Conservation (phyloP, 2,113 vertebrate species). For the Mobula hypostoma region DNA sequence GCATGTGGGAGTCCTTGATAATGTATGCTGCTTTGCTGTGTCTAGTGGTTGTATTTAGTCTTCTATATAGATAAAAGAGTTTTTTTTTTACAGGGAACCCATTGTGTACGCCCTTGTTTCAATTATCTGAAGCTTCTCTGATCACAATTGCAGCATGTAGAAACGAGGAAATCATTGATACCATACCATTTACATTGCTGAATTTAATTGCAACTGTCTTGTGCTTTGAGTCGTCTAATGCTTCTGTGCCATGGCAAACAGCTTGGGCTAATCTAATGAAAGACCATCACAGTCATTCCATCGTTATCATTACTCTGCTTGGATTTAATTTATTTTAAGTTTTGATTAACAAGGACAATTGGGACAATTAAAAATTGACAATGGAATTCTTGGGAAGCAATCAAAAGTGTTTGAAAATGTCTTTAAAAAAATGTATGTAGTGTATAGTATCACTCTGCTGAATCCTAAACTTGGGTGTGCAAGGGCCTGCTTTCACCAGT, state of each 20-base stretch:
- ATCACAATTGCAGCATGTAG: neutral
- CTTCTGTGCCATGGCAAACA: neutral
- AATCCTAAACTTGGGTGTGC: neutral
- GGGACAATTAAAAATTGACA: neutral
- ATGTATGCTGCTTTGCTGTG: too few species aligned
- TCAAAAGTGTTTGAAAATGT: neutral
- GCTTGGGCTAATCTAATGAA: neutral
- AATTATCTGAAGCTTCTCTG: neutral
- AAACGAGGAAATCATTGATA: too few species aligned
- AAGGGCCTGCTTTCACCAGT: neutral
- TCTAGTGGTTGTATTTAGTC: neutral
- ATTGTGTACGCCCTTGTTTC: neutral
- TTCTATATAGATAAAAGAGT: neutral
- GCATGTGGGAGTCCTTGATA: too few species aligned
- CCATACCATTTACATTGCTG: too few species aligned
- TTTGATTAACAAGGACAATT: neutral
- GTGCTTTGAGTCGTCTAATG: neutral
- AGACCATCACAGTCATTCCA: neutral
- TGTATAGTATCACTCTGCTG: too few species aligned
- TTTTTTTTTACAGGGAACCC: neutral
- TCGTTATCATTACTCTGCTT: neutral
- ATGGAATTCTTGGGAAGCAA: neutral
- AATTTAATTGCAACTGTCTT: neutral
- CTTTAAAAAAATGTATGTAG: neutral
- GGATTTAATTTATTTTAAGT: slow-evolving; percentile 9